A percentile compares a stretch with the other conserved stretches of the same genome.
Conservation (phyloP, 2,888 invertebrate genomes). For the Hyppa rectilinea region DNA sequence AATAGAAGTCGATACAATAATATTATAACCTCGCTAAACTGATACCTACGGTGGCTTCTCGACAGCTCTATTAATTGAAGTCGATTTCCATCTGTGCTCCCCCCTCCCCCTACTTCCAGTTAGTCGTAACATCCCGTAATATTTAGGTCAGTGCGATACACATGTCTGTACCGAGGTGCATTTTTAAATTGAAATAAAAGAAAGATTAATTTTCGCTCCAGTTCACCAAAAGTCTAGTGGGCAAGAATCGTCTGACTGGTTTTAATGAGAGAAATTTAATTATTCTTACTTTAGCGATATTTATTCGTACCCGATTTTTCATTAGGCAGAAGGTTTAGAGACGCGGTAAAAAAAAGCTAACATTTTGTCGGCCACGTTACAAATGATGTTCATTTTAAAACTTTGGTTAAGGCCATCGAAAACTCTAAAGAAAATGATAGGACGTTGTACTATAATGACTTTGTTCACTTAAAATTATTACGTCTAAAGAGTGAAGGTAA, state of each 20-base stretch:
- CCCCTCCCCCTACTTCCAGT: slow-evolving; percentile 54
- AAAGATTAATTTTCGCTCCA: slow-evolving; percentile 76
- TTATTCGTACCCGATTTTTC: slow-evolving; percentile 26
- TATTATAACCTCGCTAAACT: slow-evolving; percentile 41
- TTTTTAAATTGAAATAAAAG: slow-evolving; percentile 79
- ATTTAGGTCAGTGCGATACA: slow-evolving; percentile 78
- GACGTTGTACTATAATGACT: slow-evolving; percentile 39
- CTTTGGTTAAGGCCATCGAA: slow-evolving; percentile 21
- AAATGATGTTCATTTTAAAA: slow-evolving; percentile 33
- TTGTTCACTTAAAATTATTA: slow-evolving; percentile 54
- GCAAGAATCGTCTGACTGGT: slow-evolving; percentile 61
- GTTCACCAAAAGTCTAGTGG: slow-evolving; percentile 67
- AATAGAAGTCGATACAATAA: slow-evolving; percentile 41
- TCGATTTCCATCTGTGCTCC: slow-evolving; percentile 60
- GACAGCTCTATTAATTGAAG: slow-evolving; percentile 67
- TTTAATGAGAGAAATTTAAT: slow-evolving; percentile 69
- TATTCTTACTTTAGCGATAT: slow-evolving; percentile 43
- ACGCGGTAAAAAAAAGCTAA: neutral
- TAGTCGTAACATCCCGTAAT: slow-evolving; percentile 71
- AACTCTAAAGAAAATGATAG: slow-evolving; percentile 38
- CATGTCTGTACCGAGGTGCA: slow-evolving; percentile 73
- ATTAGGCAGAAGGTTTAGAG: slow-evolving; percentile 26
- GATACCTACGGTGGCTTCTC: slow-evolving; percentile 46
- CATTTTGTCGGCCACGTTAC: slow-evolving; percentile 9
- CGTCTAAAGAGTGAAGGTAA: slow-evolving; percentile 35